Conservation (phyloP, 2,888 invertebrate genomes). For the Synanthedon andrenaeformis region DNA sequence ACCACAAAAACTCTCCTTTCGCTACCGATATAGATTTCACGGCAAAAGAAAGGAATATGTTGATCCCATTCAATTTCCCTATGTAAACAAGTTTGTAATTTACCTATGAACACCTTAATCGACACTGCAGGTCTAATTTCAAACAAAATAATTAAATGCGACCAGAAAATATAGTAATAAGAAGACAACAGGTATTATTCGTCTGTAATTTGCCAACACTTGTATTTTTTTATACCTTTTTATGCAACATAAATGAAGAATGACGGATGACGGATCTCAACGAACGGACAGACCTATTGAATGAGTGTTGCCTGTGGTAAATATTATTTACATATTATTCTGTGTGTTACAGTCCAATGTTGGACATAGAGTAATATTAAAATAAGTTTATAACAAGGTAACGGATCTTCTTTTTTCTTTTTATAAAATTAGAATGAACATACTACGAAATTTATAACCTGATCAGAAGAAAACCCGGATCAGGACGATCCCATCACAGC, state of each 20-base stretch:
- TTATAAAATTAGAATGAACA: not conserved
- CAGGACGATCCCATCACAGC: no score
- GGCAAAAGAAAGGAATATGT: conserved; percentile 22
- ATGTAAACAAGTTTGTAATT: conserved; percentile 54
- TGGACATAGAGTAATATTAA: no score
- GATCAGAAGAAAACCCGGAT: not conserved
- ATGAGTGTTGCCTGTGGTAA: not conserved
- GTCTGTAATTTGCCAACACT: conserved; percentile 62
- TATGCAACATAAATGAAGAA: conserved; percentile 50
- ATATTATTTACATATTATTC: not conserved
- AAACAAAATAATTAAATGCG: conserved; percentile 15
- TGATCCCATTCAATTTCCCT: conserved; percentile 34
- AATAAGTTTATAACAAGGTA: no score
- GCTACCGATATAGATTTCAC: conserved; percentile 39
- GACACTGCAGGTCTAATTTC: conserved; percentile 19
- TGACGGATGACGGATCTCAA: conserved; percentile 13
- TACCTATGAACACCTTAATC: conserved; percentile 22
- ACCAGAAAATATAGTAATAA: conserved; percentile 24
- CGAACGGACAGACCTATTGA: conserved; percentile 5
- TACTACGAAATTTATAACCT: not conserved
- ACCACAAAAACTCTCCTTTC: conserved; percentile 48
- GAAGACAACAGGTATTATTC: conserved; percentile 53
- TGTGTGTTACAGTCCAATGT: not conserved
- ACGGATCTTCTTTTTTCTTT: no score
- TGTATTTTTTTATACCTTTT: conserved; percentile 53